Percentiles rank a stretch among this genome's conserved stretches.
phyloP scores from a whole-genome alignment of 2,797 vertebrate genomes.

The Platyrinchus mystaceus region DNA sequence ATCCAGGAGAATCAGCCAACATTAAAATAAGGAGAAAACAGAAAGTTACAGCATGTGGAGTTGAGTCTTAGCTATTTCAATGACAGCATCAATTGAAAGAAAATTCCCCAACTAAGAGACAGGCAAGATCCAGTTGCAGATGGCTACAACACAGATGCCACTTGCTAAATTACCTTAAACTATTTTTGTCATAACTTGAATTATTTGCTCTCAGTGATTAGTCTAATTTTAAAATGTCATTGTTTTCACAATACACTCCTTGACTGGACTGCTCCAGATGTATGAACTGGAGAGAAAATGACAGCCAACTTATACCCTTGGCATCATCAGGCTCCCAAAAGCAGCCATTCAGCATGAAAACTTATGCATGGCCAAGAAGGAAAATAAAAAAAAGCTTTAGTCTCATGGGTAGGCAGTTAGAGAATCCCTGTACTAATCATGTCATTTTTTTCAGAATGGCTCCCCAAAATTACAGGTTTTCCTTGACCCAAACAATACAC shows the following conservation, averaged over 20 bases:
- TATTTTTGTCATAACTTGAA: background rate
- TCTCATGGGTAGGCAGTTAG: background rate
- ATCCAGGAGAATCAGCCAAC: background rate
- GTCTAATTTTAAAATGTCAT: background rate
- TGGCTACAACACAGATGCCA: background rate
- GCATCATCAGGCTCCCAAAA: background rate
- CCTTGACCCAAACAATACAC: background rate
- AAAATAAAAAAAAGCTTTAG: background rate
- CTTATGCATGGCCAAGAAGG: background rate
- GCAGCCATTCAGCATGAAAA: background rate
- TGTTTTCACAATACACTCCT: background rate
- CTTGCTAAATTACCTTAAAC: background rate
- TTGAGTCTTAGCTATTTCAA: background rate
- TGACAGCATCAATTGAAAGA: background rate
- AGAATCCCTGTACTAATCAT: background rate
- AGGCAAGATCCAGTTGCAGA: background rate
- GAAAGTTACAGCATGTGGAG: background rate
- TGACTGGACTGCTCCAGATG: background rate
- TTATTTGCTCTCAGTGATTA: background rate
- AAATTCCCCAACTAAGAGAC: background rate
- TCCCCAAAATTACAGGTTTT: background rate
- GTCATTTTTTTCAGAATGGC: background rate
- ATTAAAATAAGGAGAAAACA: background rate
- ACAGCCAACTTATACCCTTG: background rate
- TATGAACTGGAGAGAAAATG: background rate